phyloP scores from a whole-genome alignment of 1,140 invertebrate species.

The Penaeus chinensis region DNA sequence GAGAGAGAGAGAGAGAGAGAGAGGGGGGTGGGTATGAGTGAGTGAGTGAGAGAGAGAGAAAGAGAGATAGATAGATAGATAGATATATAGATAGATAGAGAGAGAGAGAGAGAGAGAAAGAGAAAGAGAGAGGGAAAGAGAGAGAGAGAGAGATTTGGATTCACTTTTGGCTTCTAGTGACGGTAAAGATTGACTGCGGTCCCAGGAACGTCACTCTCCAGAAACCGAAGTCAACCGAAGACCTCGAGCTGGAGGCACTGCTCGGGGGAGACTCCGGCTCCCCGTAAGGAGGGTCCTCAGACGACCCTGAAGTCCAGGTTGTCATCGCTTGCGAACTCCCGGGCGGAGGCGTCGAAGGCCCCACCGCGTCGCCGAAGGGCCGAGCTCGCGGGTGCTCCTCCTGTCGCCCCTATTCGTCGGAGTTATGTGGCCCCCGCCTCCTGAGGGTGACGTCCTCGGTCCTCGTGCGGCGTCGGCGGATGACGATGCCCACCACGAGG shows the following conservation, averaged over 20 bases:
- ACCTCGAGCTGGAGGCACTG: background rate
- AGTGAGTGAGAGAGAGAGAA: background rate
- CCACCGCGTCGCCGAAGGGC: too few relatives aligned
- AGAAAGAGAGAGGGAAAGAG: background rate
- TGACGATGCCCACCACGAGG: conserved; percentile 24
- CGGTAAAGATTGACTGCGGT: conserved; percentile 39
- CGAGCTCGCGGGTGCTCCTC: conserved; percentile 4
- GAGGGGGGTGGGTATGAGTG: background rate
- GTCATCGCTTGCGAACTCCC: background rate
- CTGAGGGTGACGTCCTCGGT: conserved; percentile 28
- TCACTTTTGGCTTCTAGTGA: background rate
- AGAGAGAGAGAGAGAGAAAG: background rate
- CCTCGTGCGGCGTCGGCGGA: background rate
- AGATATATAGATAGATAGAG: too few relatives aligned
- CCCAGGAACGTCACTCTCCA: conserved; percentile 43
- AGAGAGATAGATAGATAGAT: background rate
- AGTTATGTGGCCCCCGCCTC: background rate
- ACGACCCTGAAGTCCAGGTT: background rate
- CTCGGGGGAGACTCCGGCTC: background rate
- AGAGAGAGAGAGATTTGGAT: background rate
- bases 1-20: background rate
- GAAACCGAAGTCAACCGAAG: conserved; percentile 25
- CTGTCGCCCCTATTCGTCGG: conserved; percentile 29
- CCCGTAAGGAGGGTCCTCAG: background rate
- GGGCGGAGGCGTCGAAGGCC: background rate